These are phyloP conservation scores for Acrocephalus scirpaceus DNA, from an alignment of 2,797 vertebrate genomes.

Conservation along the genomic window DNA sequence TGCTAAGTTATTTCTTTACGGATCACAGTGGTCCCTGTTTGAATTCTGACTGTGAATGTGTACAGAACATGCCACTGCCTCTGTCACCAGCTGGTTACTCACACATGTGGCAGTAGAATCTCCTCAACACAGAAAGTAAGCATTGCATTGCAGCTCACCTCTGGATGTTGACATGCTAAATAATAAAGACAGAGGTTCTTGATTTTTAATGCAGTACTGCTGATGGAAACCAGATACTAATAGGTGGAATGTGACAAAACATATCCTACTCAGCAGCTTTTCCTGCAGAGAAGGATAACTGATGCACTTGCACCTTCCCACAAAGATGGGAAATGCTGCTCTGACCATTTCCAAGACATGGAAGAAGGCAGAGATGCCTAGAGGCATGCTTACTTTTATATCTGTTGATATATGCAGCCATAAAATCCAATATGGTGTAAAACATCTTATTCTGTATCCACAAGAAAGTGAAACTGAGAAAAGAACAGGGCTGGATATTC, in stretches of 20 bases:
- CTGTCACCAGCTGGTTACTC: not conserved
- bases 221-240: not conserved
- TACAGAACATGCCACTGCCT: not conserved
- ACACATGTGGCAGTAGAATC: not conserved
- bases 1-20: not conserved
- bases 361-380: not conserved
- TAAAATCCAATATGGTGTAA: not conserved
- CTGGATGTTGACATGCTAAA: not conserved
- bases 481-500: not conserved
- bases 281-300: not conserved
- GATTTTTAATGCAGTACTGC: not conserved
- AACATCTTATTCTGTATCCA: not conserved
- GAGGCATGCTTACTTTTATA: not conserved
- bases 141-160: accelerated
- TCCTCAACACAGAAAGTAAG: not conserved
- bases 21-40: not conserved
- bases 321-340: not conserved
- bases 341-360: not conserved
- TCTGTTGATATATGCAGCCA: not conserved
- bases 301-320: not conserved
- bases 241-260: not conserved
- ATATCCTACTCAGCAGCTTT: not conserved
- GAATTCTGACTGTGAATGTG: not conserved
- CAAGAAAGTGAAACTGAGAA: not conserved
- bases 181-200: not conserved